Conservation (phyloP, 2,888 invertebrate genomes). For the Fissipunctia ypsillon region DNA sequence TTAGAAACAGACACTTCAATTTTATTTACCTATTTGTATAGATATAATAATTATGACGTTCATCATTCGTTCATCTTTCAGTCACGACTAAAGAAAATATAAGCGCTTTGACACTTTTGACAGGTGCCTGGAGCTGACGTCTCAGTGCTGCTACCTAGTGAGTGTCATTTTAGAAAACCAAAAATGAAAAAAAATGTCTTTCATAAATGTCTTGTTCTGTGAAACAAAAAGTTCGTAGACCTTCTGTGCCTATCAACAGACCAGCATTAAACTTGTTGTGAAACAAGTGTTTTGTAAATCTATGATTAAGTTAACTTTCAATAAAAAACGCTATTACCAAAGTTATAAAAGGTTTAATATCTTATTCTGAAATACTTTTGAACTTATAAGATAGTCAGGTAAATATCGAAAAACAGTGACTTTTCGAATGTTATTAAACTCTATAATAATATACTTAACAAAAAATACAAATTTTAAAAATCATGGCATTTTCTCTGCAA, state of each 20-base stretch:
- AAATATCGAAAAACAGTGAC: not conserved
- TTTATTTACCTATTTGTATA: too few species aligned
- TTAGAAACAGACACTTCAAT: too few species aligned
- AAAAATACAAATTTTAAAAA: not conserved
- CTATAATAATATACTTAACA: too few species aligned
- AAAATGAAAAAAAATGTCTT: too few species aligned
- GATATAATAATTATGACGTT: too few species aligned
- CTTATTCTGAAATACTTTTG: not conserved
- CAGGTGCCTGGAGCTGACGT: too few species aligned
- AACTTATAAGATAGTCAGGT: not conserved
- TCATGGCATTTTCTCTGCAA: not conserved
- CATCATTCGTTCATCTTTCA: too few species aligned
- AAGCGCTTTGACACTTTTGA: too few species aligned
- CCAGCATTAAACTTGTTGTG: not conserved
- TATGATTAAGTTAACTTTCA: constrained; percentile 13
- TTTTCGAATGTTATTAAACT: not conserved
- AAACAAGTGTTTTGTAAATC: constrained; percentile 1
- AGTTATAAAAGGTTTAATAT: not conserved
- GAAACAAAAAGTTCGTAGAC: constrained; percentile 1
- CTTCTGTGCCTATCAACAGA: not conserved
- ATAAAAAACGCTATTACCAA: not conserved
- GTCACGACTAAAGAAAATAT: too few species aligned
- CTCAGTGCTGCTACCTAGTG: too few species aligned
- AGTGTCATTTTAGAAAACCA: too few species aligned
- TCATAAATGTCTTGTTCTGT: constrained; percentile 9